A percentile compares a stretch with the other conserved stretches of the same genome.
Evolutionary conservation across 2,888 invertebrate species (phyloP).

Genomic region (Microplitis manilae): DNA sequence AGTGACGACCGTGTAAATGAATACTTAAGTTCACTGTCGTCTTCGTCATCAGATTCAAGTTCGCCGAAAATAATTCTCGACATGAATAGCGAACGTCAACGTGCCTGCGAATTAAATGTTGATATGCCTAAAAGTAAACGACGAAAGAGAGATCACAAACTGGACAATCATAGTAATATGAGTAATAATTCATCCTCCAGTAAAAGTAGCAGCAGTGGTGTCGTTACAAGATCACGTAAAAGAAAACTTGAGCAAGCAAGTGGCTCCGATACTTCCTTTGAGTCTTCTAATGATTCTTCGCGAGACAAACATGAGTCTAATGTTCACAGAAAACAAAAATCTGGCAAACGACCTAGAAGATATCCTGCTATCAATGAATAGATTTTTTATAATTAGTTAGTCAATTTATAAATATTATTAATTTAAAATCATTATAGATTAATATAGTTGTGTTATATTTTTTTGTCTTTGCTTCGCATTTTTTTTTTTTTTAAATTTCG

Average conservation of each 20-base stretch:
- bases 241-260: constrained; percentile 60
- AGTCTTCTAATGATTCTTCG: constrained; percentile 48
- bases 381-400: constrained; percentile 34
- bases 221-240: constrained; percentile 66
- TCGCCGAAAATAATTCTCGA: constrained; percentile 53
- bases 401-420: constrained; percentile 21
- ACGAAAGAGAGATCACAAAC: constrained; percentile 50
- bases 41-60: constrained; percentile 66
- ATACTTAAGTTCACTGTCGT: constrained; percentile 73
- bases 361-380: constrained; percentile 59
- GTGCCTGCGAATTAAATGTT: constrained; percentile 31
- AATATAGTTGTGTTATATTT: too few species aligned
- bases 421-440: constrained; percentile 30
- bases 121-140: constrained; percentile 50
- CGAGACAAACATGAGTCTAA: constrained; percentile 54
- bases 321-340: constrained; percentile 61
- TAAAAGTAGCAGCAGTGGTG: constrained; percentile 53
- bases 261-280: constrained; percentile 49
- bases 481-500: constrained; percentile 48
- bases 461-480: constrained; percentile 50
- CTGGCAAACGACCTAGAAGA: constrained; percentile 62
- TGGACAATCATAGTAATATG: background rate
- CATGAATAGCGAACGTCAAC: constrained; percentile 14
- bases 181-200: background rate
- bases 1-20: constrained; percentile 73